These are phyloP conservation scores for Clarias fuscus DNA, from an alignment of 2,797 vertebrate species.

Conservation along the genomic window DNA sequence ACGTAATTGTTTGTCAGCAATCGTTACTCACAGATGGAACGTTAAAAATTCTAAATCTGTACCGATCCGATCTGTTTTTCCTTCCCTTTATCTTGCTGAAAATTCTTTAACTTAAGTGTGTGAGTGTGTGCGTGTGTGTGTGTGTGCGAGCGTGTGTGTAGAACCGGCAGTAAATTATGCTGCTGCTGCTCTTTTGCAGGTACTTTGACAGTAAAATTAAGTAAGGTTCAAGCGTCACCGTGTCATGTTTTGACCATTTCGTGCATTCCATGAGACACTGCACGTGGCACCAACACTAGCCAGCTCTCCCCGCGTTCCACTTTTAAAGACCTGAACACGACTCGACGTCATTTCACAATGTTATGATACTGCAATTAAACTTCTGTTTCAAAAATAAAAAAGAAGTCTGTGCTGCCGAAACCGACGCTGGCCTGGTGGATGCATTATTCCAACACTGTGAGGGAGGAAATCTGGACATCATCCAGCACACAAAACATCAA, in stretches of 20 bases:
- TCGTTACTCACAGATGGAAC: not conserved
- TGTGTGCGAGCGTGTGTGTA: no score
- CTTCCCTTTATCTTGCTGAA: not conserved
- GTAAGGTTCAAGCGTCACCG: not conserved
- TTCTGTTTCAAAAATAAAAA: not conserved
- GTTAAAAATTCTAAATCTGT: not conserved
- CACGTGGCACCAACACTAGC: not conserved
- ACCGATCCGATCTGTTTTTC: not conserved
- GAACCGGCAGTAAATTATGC: no score
- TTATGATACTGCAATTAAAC: not conserved
- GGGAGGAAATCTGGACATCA: constrained; percentile 14
- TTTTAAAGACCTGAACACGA: not conserved
- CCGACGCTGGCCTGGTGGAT: not conserved
- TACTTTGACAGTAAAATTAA: constrained; percentile 8
- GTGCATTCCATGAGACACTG: not conserved
- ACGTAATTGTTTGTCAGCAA: not conserved
- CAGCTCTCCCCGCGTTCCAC: not conserved
- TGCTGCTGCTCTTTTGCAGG: not conserved
- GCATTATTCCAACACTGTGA: constrained; percentile 14
- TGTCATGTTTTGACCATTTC: not conserved
- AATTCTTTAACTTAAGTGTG: not conserved
- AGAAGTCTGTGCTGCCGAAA: not conserved
- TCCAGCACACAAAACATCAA: constrained; percentile 3
- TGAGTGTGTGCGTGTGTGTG: not conserved
- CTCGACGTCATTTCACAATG: not conserved